Evolutionary conservation across 23 tunicate genomes (phyloP), one percentile per base, ranked within the genome.

Genomic region (Corella eumyota): DNA sequence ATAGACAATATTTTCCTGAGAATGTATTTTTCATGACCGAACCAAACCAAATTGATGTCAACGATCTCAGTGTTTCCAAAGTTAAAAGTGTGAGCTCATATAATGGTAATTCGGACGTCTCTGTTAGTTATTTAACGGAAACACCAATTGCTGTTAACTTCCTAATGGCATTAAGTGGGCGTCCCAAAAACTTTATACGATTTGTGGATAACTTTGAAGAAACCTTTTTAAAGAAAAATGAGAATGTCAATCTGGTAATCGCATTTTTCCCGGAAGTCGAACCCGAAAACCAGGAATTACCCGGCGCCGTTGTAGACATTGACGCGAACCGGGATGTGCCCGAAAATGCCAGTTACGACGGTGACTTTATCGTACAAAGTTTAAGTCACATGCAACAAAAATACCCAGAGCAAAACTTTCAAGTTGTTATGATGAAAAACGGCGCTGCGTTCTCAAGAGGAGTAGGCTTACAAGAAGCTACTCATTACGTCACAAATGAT

Each of bases 391-490:
- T 79, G 1, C 77, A 64, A 33, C 7, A 38, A 32, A 26, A 25
- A 1, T 70, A 79, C 47, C 77, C 88, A 1, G 40, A 64, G 0
- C 28, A 45, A 1, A 37, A 32, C 23, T 2, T 79, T 4, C 33
- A 54, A 20, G 60, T 79, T 23, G 33, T 70, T 1, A 9, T 45
- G 20, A 30, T 71, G 56, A 20, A 52, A 36, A 32, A 69, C 22
- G 88, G 81, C 3, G 50, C 69, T 4, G 79, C 66, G 15, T 88
- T 88, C 55, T 88, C 96, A 17, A 69, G 96, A n/a, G 96, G 96
- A 34, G 48, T 64, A 13, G 96, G 96, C 9, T 45, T 79, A 5
- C 77, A 69, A 33, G 30, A 30, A 2, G 83, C 83, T 0, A 72
- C 71, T 58, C 40, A 77, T 48, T 21, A 45, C 38, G 73, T 75